phyloP scores from a whole-genome alignment of 2,888 invertebrate species.

The Dyspetes luteomarginatus region DNA sequence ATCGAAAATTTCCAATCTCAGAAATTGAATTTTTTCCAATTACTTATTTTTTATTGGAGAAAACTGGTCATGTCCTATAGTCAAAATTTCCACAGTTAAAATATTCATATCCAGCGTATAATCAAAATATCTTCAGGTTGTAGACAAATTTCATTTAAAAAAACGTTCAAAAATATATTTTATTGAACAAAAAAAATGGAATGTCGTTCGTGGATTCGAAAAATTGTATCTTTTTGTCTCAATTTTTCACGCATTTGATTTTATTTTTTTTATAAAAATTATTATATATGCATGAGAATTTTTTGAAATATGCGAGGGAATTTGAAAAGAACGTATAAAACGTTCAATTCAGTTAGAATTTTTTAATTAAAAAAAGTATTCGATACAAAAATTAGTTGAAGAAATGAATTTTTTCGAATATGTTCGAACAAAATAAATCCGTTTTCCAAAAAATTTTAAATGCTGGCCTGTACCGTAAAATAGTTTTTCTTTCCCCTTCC shows the following conservation, averaged over 20 bases:
- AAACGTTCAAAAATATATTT: too few species aligned
- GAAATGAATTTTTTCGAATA: too few species aligned
- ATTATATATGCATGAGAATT: background rate
- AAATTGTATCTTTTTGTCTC: too few species aligned
- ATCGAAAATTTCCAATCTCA: conserved; percentile 30
- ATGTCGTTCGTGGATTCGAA: too few species aligned
- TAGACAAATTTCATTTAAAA: too few species aligned
- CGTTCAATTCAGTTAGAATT: too few species aligned
- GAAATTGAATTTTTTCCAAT: conserved; percentile 42
- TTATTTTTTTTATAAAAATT: too few species aligned
- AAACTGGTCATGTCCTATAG: background rate
- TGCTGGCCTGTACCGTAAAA: background rate
- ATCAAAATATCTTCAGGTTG: too few species aligned
- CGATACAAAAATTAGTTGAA: too few species aligned
- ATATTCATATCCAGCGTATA: background rate
- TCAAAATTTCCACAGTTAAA: background rate
- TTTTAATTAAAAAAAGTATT: background rate
- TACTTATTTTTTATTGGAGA: background rate
- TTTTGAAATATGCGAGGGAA: background rate
- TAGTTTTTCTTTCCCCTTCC: background rate
- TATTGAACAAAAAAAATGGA: too few species aligned
- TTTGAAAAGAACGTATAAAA: background rate
- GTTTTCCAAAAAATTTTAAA: background rate
- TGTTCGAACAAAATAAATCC: too few species aligned
- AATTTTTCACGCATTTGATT: background rate